Evolutionary conservation across 2,113 vertebrate genomes (phyloP), one percentile per base, ranked within the genome.

Genomic region (Proteles cristata): DNA sequence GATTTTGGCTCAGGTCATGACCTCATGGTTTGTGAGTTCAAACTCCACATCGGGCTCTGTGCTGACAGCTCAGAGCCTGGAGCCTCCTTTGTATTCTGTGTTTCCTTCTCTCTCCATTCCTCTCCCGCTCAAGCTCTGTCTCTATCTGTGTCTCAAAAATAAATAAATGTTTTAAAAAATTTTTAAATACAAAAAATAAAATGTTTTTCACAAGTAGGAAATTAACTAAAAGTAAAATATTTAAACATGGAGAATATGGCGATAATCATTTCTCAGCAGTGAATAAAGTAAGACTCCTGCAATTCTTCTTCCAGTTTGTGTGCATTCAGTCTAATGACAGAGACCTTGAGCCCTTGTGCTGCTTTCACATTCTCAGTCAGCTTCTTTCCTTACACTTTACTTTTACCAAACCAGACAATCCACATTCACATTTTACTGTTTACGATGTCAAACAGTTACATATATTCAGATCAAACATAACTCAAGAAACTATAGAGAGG

Each of bases 191-290:
- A 55, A 61, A 61, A 23, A 61, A 61, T 3, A 50, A 83, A 71
- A 81, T 39, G 0, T 61, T 93, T 94, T 68, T 33, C 26, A 81
- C n/a, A 69, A 93, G 76, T 79, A 80, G 19, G 55, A 68, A 82
- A 73, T 63, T 63, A 11, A 19, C 7, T 84, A 45, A 71, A 80
- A 87, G 48, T 61, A 21, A 2, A 73, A 14, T 25, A 84, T 76
- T 96, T 93, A 23, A 92, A 88, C 82, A 81, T 74, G 33, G 88
- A 86, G 15, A 81, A 28, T 88, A 53, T 39, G 45, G 39, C 19
- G 31, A 26, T 16, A 43, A 28, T 61, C 39, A 17, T 48, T 88
- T 68, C 66, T 81, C n/a, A 81, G 63, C 68, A 43, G n/a, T 2
- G 5, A 28, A 31, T 17, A 39, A 77, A 48, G 15, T 15, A 69